Evolutionary conservation across 2,888 invertebrate species (phyloP).

Genomic region (Machimus rusticus): DNA sequence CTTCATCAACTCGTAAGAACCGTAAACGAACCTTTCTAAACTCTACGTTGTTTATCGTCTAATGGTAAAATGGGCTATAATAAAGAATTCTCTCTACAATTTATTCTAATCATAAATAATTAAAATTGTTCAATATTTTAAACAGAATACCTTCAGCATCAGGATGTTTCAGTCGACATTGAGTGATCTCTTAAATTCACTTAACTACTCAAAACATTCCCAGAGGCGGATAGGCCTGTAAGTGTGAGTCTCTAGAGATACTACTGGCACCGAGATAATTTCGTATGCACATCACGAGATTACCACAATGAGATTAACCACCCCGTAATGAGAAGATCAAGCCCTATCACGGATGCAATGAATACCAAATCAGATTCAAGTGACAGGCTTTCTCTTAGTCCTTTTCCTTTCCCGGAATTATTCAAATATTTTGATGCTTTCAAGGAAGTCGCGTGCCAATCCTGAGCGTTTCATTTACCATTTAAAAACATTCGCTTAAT

Average conservation of each 20-base stretch:
- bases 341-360: not conserved
- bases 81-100: not conserved
- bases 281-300: slow-evolving; percentile 6
- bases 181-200: not conserved
- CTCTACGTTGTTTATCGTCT: not conserved
- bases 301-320: slow-evolving; percentile 13
- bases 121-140: not conserved
- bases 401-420: not conserved
- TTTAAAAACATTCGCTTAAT: not conserved
- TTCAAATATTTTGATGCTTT: not conserved
- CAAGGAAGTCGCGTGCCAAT: not conserved
- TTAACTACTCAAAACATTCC: not conserved
- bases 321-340: slow-evolving; percentile 12
- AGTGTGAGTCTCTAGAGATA: not conserved
- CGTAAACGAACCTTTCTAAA: not conserved
- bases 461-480: not conserved
- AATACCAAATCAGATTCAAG: slow-evolving; percentile 23
- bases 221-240: not conserved
- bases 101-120: not conserved
- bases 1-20: not conserved
- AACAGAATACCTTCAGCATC: not conserved
- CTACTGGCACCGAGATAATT: not conserved
- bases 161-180: not conserved
- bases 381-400: not conserved
- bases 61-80: not conserved